A percentile compares a stretch with the other conserved stretches of the same genome.
These are phyloP conservation scores for Diplolepis rosae DNA, from an alignment of 2,888 invertebrate genomes.

Conservation along the genomic window DNA sequence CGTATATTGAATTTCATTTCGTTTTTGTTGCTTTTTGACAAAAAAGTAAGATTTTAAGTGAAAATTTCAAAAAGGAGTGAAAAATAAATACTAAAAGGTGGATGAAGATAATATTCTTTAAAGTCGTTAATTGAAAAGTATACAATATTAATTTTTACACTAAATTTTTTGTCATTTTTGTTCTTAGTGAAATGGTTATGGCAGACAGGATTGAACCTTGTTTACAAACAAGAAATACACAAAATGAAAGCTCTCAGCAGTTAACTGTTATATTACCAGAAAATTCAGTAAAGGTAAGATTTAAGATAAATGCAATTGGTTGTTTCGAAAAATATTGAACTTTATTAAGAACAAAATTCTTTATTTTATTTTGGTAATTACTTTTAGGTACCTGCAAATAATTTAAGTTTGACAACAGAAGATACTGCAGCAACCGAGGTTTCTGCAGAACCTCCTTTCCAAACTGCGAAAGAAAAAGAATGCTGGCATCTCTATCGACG, in stretches of 20 bases:
- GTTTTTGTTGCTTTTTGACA: background rate
- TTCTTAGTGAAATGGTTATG: background rate
- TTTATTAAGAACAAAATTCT: too few relatives aligned
- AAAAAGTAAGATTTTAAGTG: background rate
- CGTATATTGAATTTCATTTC: background rate
- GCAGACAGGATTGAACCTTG: background rate
- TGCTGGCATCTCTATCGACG: conserved; percentile 82
- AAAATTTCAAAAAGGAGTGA: background rate
- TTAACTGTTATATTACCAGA: background rate
- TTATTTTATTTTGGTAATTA: background rate
- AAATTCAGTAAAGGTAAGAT: conserved; percentile 10
- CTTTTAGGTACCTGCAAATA: conserved; percentile 32
- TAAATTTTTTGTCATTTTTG: background rate
- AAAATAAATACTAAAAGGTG: background rate
- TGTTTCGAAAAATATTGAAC: too few relatives aligned
- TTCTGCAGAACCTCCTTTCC: conserved; percentile 74
- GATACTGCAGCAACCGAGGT: conserved; percentile 44
- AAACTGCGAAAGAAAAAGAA: conserved; percentile 77
- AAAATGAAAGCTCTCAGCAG: conserved; percentile 5
- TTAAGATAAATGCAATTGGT: background rate
- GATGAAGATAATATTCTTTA: background rate
- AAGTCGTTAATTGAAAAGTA: background rate
- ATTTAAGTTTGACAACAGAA: conserved; percentile 25
- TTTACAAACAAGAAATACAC: conserved; percentile 6
- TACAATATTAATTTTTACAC: too few relatives aligned